Evolutionary conservation across 2,797 vertebrate genomes (phyloP).

Genomic region (Numenius phaeopus): DNA sequence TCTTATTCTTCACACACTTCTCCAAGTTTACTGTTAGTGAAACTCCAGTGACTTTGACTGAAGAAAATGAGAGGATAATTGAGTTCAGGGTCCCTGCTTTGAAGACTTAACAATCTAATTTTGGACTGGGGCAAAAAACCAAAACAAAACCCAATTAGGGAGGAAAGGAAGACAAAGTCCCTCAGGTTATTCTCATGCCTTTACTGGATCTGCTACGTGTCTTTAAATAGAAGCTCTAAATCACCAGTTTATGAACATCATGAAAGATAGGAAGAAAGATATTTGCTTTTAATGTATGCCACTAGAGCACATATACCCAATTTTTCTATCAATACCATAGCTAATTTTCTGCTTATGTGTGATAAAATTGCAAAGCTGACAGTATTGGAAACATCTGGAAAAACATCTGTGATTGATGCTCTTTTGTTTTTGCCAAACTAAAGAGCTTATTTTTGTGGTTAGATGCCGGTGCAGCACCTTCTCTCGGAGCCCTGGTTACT

Average conservation of each 20-base stretch:
- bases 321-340: not conserved
- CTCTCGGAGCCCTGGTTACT: not conserved
- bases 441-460: not conserved
- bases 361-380: not conserved
- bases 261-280: not conserved
- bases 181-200: slow-evolving; percentile 34
- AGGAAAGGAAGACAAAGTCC: slow-evolving; percentile 35
- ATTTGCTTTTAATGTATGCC: not conserved
- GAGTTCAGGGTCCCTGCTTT: slow-evolving; percentile 57
- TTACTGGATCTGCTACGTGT: not conserved
- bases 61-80: slow-evolving; percentile 53
- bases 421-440: not conserved
- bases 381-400: not conserved
- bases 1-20: not conserved
- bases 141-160: slow-evolving; percentile 59
- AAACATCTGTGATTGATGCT: not conserved
- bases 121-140: not conserved
- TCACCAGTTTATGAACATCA: not conserved
- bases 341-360: not conserved
- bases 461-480: not conserved
- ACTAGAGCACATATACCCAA: not conserved
- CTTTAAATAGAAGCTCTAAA: slow-evolving; percentile 51
- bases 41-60: slow-evolving; percentile 28
- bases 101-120: slow-evolving; percentile 51
- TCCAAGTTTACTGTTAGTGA: not conserved